Percentiles rank a stretch among this genome's conserved stretches.
Evolutionary conservation across 2,888 invertebrate species (phyloP).

Genomic region (Napeogenes sylphis): DNA sequence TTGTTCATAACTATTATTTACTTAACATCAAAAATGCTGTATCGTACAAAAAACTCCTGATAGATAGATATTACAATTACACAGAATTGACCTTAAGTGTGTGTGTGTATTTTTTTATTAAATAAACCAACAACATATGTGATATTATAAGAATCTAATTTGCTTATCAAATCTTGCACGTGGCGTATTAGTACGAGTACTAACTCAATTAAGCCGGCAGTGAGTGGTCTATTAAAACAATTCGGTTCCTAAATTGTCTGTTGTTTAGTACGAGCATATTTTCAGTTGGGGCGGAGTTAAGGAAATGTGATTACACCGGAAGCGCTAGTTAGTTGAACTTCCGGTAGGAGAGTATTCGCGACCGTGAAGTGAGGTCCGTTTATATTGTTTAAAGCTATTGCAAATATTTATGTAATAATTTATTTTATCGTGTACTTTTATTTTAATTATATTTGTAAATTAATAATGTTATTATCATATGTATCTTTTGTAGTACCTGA

Average conservation of each 20-base stretch:
- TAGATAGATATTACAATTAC: too few relatives aligned
- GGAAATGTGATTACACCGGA: constrained; percentile 67
- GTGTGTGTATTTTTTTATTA: too few relatives aligned
- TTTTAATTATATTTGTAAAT: background rate
- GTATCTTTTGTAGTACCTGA: too few relatives aligned
- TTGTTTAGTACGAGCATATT: constrained; percentile 43
- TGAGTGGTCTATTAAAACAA: constrained; percentile 25
- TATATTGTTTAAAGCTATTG: background rate
- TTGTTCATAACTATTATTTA: too few relatives aligned
- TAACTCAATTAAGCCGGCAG: constrained; percentile 2
- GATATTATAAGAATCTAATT: too few relatives aligned
- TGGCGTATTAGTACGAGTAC: background rate
- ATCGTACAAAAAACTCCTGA: too few relatives aligned
- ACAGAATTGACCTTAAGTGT: too few relatives aligned
- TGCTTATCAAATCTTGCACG: too few relatives aligned
- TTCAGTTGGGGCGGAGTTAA: constrained; percentile 52
- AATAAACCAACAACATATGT: too few relatives aligned
- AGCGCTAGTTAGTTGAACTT: constrained; percentile 69
- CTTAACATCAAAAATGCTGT: too few relatives aligned
- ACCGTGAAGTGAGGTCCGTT: constrained; percentile 28
- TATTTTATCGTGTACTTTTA: background rate
- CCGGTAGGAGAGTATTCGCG: constrained; percentile 46
- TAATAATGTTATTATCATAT: too few relatives aligned
- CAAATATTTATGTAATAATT: background rate
- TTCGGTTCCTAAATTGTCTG: constrained; percentile 26